Percentiles rank a stretch among this genome's conserved stretches.
Evolutionary conservation across 1,140 invertebrate genomes (phyloP).

Genomic region (Drosophila albomicans): DNA sequence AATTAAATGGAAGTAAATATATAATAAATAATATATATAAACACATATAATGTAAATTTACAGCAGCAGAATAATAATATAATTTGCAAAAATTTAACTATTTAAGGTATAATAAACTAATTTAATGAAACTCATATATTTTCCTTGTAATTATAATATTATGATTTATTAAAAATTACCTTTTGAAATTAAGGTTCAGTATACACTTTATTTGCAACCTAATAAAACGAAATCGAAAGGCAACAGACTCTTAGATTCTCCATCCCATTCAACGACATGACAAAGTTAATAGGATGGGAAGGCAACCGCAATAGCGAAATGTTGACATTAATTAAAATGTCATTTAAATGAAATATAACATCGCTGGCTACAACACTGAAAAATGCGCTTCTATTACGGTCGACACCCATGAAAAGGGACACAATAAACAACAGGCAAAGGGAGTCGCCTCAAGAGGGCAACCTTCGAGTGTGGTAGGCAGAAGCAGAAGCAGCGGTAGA

Average conservation of each 20-base stretch:
- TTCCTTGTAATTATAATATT: background rate
- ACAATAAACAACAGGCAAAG: constrained; percentile 38
- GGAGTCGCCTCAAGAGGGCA: constrained; percentile 17
- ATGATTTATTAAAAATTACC: background rate
- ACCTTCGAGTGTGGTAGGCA: constrained; percentile 17
- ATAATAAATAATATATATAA: too few species aligned
- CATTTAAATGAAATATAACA: constrained; percentile 83
- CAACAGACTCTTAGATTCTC: background rate
- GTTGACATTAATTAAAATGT: constrained; percentile 84
- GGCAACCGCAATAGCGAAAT: constrained; percentile 65
- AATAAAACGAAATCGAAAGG: constrained; percentile 21
- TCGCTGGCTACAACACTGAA: constrained; percentile 40
- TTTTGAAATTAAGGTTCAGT: background rate
- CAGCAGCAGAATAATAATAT: too few species aligned
- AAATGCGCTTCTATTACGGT: constrained; percentile 67
- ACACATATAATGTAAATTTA: too few species aligned
- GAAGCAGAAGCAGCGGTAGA: background rate
- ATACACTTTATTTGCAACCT: background rate
- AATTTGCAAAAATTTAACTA: background rate
- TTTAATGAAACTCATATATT: background rate
- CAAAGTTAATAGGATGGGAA: constrained; percentile 19
- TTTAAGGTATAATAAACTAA: background rate
- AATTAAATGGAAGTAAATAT: too few species aligned
- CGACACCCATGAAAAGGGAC: constrained; percentile 42
- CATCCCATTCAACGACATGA: background rate